Evolutionary conservation across 2,113 vertebrate genomes (phyloP).

Genomic region (Ailuropoda melanoleuca): DNA sequence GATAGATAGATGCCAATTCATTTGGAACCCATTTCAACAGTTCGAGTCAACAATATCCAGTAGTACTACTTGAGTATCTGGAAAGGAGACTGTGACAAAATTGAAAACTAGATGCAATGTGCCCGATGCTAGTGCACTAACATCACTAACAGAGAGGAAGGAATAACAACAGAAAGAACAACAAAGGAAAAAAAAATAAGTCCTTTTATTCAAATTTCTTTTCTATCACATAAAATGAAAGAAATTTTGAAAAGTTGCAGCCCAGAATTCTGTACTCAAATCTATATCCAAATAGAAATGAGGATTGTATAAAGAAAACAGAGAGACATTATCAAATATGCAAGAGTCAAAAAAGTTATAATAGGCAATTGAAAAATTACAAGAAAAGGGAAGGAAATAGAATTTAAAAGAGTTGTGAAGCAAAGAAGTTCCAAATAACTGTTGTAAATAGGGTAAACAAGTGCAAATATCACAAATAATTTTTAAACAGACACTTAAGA

Average conservation of each 20-base stretch:
- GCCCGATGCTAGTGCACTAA: not conserved
- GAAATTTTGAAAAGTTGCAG: not conserved
- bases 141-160: not conserved
- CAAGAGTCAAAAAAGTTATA: not conserved
- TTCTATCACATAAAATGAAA: not conserved
- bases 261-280: not conserved
- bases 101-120: not conserved
- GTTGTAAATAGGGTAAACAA: not conserved
- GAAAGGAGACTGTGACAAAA: not conserved
- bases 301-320: not conserved
- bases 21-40: conserved; percentile 20
- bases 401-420: not conserved
- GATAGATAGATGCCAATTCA: not conserved
- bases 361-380: not conserved
- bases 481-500: not conserved
- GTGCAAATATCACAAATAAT: not conserved
- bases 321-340: not conserved
- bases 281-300: not conserved
- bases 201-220: not conserved
- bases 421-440: not conserved
- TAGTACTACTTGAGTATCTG: not conserved
- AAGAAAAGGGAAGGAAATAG: not conserved
- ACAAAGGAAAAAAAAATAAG: not conserved
- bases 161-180: not conserved
- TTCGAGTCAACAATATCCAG: not conserved